Evolutionary conservation across 1,140 invertebrate species (phyloP), one percentile per base, ranked within the genome.

Genomic region (Saxidomus purpurata): DNA sequence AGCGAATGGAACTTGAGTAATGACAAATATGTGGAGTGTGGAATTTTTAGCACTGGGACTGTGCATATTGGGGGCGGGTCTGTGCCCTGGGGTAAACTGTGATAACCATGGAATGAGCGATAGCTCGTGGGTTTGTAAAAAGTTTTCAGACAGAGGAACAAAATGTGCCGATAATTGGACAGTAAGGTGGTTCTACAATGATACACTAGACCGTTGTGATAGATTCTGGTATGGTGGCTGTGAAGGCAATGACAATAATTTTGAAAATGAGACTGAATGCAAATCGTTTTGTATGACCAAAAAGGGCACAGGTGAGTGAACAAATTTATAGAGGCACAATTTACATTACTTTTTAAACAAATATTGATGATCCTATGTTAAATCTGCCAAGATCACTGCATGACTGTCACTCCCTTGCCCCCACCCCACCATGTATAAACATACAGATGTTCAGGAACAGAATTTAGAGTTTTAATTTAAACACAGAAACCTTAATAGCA

Each of bases 241-340:
- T 89, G 83, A 91, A 9, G 94, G 94, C 17, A 95, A 95, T 89
- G 89, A 89, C 11, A 95, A 95, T 80, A 91, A 92, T 76, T 95
- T 94, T 91, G 89, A 91, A n/a, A 87, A 91, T 97, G 89, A 96
- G 96, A 0, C 94, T 96, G 79, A 90, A 8, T 92, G 93, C 63
- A 47, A 85, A 28, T 38, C 38, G 40, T 43, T 36, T 34, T 89
- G 87, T 38, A 40, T 31, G 36, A 1, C 47, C 36, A 74, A 38
- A 47, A 36, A 9, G 28, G 87, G 85, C n/a, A 87, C 74, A 87
- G 85, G 85, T 87, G 28, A 71, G 63, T 69, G 15, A 9, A 47
- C 0, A 1, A n/a, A 17, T n/a, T n/a, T n/a, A n/a, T n/a, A n/a
- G n/a, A n/a, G n/a, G n/a, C n/a, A n/a, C n/a, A n/a, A n/a, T n/a